Evolutionary conservation across 2,888 invertebrate genomes (phyloP).

Genomic region (Epiblema foenella): DNA sequence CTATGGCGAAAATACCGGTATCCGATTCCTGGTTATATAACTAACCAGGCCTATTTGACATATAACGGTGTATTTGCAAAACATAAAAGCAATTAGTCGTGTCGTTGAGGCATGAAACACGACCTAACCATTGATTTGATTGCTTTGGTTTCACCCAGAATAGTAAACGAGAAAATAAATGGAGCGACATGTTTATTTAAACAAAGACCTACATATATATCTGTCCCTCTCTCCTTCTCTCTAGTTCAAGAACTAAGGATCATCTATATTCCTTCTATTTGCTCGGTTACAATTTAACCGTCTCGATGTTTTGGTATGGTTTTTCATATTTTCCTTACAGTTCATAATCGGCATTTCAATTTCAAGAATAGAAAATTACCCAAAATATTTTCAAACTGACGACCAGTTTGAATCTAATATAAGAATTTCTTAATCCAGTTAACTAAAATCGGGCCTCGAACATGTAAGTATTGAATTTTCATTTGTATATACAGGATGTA

Average conservation of each 20-base stretch:
- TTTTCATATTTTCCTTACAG: neutral
- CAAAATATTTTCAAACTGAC: neutral
- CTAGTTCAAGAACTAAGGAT: neutral
- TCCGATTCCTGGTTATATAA: too few relatives aligned
- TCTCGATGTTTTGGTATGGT: neutral
- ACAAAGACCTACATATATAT: neutral
- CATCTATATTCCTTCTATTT: neutral
- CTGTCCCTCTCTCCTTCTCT: neutral
- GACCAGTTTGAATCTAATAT: too few relatives aligned
- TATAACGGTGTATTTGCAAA: slow-evolving; percentile 11
- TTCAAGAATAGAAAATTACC: neutral
- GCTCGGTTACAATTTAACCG: neutral
- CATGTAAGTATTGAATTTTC: neutral
- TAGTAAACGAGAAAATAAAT: slow-evolving; percentile 13
- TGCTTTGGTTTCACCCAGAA: slow-evolving; percentile 12
- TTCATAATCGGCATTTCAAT: neutral
- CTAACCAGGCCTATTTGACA: too few relatives aligned
- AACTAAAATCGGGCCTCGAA: neutral
- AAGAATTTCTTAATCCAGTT: neutral
- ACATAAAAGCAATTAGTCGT: slow-evolving; percentile 45
- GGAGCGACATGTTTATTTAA: neutral
- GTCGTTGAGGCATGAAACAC: slow-evolving; percentile 25
- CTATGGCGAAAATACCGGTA: too few relatives aligned
- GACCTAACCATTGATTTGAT: slow-evolving; percentile 27
- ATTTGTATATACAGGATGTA: too few relatives aligned